Base-by-base conservation (phyloP, 2,113 vertebrate species). In the Excalfactoria chinensis region DNA sequence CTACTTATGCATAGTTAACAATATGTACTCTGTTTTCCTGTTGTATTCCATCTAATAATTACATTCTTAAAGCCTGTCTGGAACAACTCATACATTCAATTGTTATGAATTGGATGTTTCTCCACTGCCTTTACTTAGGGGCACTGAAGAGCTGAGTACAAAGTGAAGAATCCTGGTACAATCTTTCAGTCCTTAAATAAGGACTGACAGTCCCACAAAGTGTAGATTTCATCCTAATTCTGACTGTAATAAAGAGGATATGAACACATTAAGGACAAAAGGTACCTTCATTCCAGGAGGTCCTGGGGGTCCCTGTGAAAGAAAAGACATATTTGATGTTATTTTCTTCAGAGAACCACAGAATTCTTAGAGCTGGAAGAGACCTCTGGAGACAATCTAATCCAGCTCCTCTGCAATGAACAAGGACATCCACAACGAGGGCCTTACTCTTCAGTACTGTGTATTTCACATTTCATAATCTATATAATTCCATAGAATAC, bases 251-350 rank as follows among this genome's bases (percentile, higher is more conserved):
- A 88, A 92, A 55, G 11, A 76, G 62, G 28, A 69, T 56, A 66
- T 37, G 56, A 92, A 82, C 4, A 66, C 37, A 62, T 14, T 16
- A 58, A 74, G 35, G 76, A n/a, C n/a, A 92, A 95, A 82, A 91
- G 4, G 6, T 95, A 99, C 99, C 98, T 99, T 99, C 91, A 98
- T 97, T 96, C 99, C 99, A 75, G 97, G 97, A 70, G 93, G 5
- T 86, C 99, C 99, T 20, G 98, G 98, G 8, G 97, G 97, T 49
- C 99, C 99, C 99, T 99, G 96, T 83, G 75, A 35, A 80, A 90
- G 76, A 91, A 89, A 96, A 96, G n/a, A 92, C 41, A 68, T 37
- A 93, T 30, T 46, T 44, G 23, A 53, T 53, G n/a, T 96, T 77
- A 78, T 34, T 66, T 14, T 25, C 51, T 30, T 53, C 26, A 53